Evolutionary conservation across 2,113 vertebrate genomes (phyloP).

Genomic region (Notarius lentiginosus): DNA sequence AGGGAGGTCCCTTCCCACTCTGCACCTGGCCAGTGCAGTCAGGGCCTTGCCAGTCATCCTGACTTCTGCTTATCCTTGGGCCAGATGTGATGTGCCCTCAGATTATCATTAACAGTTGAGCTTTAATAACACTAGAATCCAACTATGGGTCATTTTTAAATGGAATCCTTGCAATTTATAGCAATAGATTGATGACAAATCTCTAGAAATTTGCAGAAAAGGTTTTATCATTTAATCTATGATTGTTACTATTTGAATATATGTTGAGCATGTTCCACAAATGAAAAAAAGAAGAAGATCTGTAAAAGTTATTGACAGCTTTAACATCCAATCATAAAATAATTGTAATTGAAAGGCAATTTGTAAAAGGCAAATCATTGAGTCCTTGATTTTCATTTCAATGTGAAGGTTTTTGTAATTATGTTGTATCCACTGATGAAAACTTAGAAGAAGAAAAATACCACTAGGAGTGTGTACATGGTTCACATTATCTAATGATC

Average conservation of each 20-base stretch:
- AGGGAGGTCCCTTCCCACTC: conserved; percentile 61
- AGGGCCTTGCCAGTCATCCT: conserved; percentile 71
- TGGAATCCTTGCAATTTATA: background rate
- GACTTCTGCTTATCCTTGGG: conserved; percentile 59
- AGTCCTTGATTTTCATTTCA: background rate
- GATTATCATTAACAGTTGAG: conserved; percentile 47
- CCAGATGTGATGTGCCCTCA: conserved; percentile 49
- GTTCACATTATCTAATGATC: background rate
- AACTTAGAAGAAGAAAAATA: background rate
- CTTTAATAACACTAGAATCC: conserved; percentile 40
- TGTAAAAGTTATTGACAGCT: background rate
- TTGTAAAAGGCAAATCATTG: background rate
- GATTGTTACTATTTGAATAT: background rate
- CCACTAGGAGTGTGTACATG: background rate
- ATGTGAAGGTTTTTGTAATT: background rate
- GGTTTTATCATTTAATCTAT: background rate
- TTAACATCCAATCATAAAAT: background rate
- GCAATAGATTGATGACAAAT: background rate
- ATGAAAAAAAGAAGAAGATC: background rate
- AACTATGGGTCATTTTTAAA: conserved; percentile 15
- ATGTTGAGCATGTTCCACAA: background rate
- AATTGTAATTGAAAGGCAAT: background rate
- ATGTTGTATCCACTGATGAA: background rate
- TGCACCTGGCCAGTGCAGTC: conserved; percentile 59
- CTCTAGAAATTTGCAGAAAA: background rate